A percentile compares a stretch with the other conserved stretches of the same genome.
phyloP scores from a whole-genome alignment of 1,140 invertebrate genomes.

The Atopsyche davidsoni region DNA sequence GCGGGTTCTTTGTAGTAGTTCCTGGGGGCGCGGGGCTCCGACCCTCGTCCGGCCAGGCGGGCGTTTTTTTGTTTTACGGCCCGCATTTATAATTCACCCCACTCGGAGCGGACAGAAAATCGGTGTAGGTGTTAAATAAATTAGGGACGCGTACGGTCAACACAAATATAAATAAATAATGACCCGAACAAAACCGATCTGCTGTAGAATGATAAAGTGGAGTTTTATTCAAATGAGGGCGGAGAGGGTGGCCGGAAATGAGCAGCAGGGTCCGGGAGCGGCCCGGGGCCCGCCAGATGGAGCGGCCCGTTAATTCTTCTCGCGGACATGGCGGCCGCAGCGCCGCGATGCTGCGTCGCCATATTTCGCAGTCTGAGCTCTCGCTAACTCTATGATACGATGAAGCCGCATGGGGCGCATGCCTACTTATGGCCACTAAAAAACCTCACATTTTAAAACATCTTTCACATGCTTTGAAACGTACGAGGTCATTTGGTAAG shows the following conservation, averaged over 20 bases:
- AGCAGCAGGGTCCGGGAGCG: constrained; percentile 27
- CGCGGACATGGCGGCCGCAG: not conserved
- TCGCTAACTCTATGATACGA: too few relatives aligned
- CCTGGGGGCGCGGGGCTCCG: not conserved
- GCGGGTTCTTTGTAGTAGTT: not conserved
- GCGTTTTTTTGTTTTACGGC: not conserved
- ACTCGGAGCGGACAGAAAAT: not conserved
- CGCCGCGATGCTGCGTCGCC: too few relatives aligned
- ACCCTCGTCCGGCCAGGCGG: too few relatives aligned
- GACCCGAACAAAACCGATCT: constrained; percentile 26
- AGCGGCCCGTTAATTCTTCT: constrained; percentile 14
- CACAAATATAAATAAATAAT: constrained; percentile 27
- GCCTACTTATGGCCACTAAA: too few relatives aligned
- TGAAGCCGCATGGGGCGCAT: too few relatives aligned
- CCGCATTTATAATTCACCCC: constrained; percentile 6
- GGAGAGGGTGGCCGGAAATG: constrained; percentile 22
- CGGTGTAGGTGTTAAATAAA: constrained; percentile 26
- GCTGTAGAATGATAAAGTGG: constrained; percentile 27
- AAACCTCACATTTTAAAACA: too few relatives aligned
- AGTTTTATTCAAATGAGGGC: constrained; percentile 30
- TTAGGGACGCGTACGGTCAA: constrained; percentile 25
- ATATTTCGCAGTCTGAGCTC: too few relatives aligned
- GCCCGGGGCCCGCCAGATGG: constrained; percentile 2
- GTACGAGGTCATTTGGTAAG: too few relatives aligned
- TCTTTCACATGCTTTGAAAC: too few relatives aligned